Evolutionary conservation across 2,888 invertebrate species (phyloP).

Genomic region (Lissonota sp.): DNA sequence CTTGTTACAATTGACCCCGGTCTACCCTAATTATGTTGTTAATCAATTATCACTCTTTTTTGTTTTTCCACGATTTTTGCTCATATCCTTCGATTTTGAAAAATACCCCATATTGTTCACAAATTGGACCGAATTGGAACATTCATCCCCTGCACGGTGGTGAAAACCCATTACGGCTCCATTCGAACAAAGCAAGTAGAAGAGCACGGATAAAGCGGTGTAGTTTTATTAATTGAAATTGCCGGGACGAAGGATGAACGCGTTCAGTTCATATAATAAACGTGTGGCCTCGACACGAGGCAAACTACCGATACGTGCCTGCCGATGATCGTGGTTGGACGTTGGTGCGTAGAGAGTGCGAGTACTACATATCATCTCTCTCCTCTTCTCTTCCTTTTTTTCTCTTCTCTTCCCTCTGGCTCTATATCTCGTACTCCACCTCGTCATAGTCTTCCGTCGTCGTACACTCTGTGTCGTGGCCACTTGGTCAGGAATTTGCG

Average conservation of each 20-base stretch:
- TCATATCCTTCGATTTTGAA: too few species aligned
- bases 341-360: constrained; percentile 52
- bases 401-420: constrained; percentile 26
- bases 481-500: constrained; percentile 60
- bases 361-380: constrained; percentile 33
- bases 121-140: too few species aligned
- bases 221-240: constrained; percentile 31
- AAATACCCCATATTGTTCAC: too few species aligned
- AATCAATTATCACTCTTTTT: too few species aligned
- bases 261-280: background rate
- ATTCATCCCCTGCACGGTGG: too few species aligned
- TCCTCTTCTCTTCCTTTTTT: background rate
- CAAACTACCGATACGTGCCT: constrained; percentile 48
- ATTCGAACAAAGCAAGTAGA: background rate
- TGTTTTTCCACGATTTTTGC: too few species aligned
- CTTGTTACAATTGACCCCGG: too few species aligned
- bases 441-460: constrained; percentile 18
- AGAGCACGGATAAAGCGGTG: background rate
- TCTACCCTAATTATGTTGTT: too few species aligned
- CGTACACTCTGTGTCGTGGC: constrained; percentile 30
- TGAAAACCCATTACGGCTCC: too few species aligned
- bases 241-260: constrained; percentile 2
- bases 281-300: constrained; percentile 24
- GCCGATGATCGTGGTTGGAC: constrained; percentile 43
- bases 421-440: background rate